Conservation (phyloP, 2,113 vertebrate genomes). For the Ginglymostoma cirratum region DNA sequence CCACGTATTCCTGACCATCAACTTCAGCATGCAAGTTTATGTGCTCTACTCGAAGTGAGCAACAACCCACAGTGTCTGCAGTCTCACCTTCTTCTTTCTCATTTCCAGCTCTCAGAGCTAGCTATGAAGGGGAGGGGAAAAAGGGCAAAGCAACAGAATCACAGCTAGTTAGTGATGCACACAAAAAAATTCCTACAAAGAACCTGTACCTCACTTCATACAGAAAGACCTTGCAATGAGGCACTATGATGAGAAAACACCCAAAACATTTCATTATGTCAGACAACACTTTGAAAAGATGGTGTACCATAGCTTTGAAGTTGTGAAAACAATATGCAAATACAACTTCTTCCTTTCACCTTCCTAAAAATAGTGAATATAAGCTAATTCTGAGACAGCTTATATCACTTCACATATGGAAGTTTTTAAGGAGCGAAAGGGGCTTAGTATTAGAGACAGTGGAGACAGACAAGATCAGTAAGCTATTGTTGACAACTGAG, state of each 20-base stretch:
- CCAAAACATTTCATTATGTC: background rate
- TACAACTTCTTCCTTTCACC: background rate
- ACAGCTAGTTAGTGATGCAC: background rate
- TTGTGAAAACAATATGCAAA: background rate
- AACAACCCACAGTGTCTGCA: conserved; percentile 90
- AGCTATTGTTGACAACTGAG: background rate
- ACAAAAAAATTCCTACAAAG: background rate
- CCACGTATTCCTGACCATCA: conserved; percentile 88
- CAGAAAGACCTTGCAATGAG: background rate
- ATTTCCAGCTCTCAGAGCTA: conserved; percentile 90
- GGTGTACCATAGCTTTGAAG: background rate
- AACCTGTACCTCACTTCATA: background rate
- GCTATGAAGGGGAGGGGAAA: conserved; percentile 50
- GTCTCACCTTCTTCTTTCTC: conserved; percentile 97
- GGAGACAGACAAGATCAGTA: background rate
- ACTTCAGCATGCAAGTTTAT: conserved; percentile 80
- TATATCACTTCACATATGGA: background rate
- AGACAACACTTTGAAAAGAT: background rate
- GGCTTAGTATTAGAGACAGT: background rate
- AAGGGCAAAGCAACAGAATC: conserved; percentile 38
- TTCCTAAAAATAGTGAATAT: background rate
- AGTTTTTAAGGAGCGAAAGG: background rate
- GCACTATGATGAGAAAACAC: background rate
- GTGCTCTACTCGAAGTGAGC: conserved; percentile 88
- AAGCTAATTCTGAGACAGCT: background rate